A percentile compares a stretch with the other conserved stretches of the same genome.
Conservation (phyloP, 2,888 invertebrate genomes). For the Ormyrus pomaceus region DNA sequence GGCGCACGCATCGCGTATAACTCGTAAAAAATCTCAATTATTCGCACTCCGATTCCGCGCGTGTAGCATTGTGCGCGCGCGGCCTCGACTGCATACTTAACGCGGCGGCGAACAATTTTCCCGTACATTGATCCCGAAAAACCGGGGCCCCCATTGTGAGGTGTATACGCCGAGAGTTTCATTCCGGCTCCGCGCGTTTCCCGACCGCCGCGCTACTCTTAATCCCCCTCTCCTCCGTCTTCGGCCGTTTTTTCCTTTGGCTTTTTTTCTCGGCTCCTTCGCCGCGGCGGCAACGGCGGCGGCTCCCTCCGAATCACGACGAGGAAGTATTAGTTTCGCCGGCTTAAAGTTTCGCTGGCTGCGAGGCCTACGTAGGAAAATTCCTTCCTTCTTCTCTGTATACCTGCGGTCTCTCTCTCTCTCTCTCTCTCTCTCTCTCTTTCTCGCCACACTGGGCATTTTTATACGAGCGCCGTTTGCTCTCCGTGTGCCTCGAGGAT, state of each 20-base stretch:
- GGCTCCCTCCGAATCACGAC: slow-evolving; percentile 2
- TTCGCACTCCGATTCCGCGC: slow-evolving; percentile 37
- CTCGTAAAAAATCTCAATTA: slow-evolving; percentile 50
- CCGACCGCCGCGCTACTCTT: not conserved
- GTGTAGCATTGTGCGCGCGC: slow-evolving; percentile 13
- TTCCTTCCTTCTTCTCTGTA: slow-evolving; percentile 8
- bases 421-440: not conserved
- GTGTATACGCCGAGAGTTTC: slow-evolving; percentile 13
- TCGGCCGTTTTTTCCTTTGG: not conserved
- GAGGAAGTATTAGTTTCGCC: slow-evolving; percentile 53
- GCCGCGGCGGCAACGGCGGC: too few species aligned
- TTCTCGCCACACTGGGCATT: not conserved
- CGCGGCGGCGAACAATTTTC: slow-evolving; percentile 49
- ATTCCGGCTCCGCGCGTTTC: slow-evolving; percentile 26
- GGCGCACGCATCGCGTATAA: not conserved
- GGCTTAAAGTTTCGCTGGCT: slow-evolving; percentile 40
- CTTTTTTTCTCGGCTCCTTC: not conserved
- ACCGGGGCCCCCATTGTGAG: slow-evolving; percentile 32
- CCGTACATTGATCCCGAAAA: slow-evolving; percentile 54
- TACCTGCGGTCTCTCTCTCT: not conserved
- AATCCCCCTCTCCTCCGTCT: slow-evolving; percentile 12
- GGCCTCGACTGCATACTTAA: slow-evolving; percentile 42
- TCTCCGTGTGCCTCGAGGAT: too few species aligned
- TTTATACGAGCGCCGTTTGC: too few species aligned
- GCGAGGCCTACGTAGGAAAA: not conserved